These are phyloP conservation scores for Drosophila pseudotakahashii DNA, from an alignment of 2,888 invertebrate genomes.

Conservation along the genomic window DNA sequence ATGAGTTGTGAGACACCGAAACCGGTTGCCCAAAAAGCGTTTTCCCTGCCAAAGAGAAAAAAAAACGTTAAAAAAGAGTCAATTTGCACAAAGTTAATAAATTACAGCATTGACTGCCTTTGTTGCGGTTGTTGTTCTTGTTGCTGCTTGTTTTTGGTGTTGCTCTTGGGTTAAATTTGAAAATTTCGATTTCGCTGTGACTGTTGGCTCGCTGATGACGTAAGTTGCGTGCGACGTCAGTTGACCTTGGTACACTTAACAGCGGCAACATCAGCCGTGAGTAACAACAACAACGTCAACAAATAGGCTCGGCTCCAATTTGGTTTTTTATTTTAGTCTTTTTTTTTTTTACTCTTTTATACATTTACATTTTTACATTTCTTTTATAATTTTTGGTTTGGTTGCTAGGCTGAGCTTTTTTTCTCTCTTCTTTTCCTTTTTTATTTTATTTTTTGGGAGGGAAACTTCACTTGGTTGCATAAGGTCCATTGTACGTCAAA, in stretches of 20 bases:
- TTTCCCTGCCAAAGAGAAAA: constrained; percentile 20
- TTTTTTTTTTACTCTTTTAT: no score
- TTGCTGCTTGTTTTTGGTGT: constrained; percentile 29
- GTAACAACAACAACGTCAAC: constrained; percentile 33
- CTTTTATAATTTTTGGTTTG: constrained; percentile 7
- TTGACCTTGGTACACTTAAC: constrained; percentile 58
- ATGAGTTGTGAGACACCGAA: constrained; percentile 15
- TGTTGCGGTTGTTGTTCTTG: constrained; percentile 18
- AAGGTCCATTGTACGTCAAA: constrained; percentile 44
- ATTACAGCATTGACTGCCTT: constrained; percentile 59
- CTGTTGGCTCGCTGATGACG: constrained; percentile 46
- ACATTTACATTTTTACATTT: no score
- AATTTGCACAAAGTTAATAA: constrained; percentile 65
- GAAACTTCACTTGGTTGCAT: constrained; percentile 48
- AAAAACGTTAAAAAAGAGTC: constrained; percentile 7
- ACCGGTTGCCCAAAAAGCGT: constrained; percentile 46
- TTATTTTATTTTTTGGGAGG: constrained; percentile 3
- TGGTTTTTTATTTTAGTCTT: not conserved
- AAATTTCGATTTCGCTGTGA: constrained; percentile 56
- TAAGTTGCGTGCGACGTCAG: constrained; percentile 67
- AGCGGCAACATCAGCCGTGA: constrained; percentile 22
- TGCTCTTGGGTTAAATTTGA: constrained; percentile 44
- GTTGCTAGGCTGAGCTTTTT: constrained; percentile 51
- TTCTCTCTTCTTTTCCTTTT: not conserved
- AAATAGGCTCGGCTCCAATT: constrained; percentile 38